Conservation (phyloP, 2,797 vertebrate genomes). For the Neosalanx taihuensis region DNA sequence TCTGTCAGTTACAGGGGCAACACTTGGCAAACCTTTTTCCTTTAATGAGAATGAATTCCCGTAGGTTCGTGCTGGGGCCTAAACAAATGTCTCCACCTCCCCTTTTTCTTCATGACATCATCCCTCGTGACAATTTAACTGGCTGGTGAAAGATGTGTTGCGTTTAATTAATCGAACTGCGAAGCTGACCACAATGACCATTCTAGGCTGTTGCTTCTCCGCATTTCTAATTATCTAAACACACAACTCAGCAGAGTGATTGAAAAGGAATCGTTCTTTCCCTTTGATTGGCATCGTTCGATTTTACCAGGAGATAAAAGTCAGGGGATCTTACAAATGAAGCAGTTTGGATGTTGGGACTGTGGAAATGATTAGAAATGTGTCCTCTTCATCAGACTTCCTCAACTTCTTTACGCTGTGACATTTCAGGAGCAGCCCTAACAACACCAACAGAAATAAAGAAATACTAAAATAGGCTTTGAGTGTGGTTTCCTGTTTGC, state of each 20-base stretch:
- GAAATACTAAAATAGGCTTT: not conserved
- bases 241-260: conserved; percentile 62
- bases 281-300: conserved; percentile 54
- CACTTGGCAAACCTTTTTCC: not conserved
- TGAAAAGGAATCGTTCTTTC: conserved; percentile 61
- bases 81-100: conserved; percentile 23
- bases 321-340: conserved; percentile 51
- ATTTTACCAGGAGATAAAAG: conserved; percentile 56
- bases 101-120: conserved; percentile 42
- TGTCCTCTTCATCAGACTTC: conserved; percentile 28
- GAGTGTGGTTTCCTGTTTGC: conserved; percentile 42
- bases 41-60: not conserved
- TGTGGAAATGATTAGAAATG: conserved; percentile 54
- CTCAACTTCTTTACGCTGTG: conserved; percentile 39
- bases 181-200: conserved; percentile 31
- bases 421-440: conserved; percentile 24
- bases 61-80: not conserved
- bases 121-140: conserved; percentile 32
- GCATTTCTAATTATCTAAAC: conserved; percentile 66
- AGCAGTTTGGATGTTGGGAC: conserved; percentile 50
- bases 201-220: conserved; percentile 52
- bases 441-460: not conserved
- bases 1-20: not conserved
- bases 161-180: conserved; percentile 64
- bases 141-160: conserved; percentile 49